phyloP scores from a whole-genome alignment of 2,113 vertebrate species.

The Oncorhynchus mykiss region DNA sequence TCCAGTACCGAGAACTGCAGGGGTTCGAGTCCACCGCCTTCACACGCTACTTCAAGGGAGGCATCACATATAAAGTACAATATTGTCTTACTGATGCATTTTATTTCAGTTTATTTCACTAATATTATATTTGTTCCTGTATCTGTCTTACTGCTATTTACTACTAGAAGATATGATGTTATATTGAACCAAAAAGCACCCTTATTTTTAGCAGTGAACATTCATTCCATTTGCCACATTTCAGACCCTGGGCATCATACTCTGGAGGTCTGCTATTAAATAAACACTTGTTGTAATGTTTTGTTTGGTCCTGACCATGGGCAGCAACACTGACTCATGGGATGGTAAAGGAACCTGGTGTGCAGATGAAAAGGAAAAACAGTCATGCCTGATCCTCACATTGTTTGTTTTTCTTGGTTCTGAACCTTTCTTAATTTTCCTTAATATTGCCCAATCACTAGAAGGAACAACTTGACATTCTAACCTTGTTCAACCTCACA shows the following conservation, averaged over 20 bases:
- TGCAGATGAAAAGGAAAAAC: not conserved
- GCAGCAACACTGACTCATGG: conserved; percentile 18
- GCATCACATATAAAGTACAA: conserved; percentile 88
- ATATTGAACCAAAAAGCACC: too few species aligned
- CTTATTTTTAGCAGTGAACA: too few species aligned
- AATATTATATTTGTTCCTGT: not conserved
- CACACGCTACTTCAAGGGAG: conserved; percentile 87
- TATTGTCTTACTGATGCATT: not conserved
- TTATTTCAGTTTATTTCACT: not conserved
- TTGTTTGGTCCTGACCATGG: conserved; percentile 2
- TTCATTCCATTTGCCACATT: not conserved
- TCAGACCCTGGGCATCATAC: not conserved
- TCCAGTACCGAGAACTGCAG: conserved; percentile 87
- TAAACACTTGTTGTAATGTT: not conserved
- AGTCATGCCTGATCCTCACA: not conserved
- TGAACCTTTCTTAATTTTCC: not conserved
- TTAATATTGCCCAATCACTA: too few species aligned
- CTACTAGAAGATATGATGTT: too few species aligned
- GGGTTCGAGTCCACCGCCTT: conserved; percentile 86
- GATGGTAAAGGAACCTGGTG: not conserved
- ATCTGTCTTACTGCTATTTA: not conserved
- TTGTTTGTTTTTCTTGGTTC: conserved; percentile 15
- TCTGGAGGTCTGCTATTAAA: not conserved
- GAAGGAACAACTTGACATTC: too few species aligned
- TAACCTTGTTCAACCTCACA: not conserved